Percentiles rank a stretch among this genome's conserved stretches.
Conservation (phyloP, 2,797 vertebrate genomes). For the Periophthalmus magnuspinnatus region DNA sequence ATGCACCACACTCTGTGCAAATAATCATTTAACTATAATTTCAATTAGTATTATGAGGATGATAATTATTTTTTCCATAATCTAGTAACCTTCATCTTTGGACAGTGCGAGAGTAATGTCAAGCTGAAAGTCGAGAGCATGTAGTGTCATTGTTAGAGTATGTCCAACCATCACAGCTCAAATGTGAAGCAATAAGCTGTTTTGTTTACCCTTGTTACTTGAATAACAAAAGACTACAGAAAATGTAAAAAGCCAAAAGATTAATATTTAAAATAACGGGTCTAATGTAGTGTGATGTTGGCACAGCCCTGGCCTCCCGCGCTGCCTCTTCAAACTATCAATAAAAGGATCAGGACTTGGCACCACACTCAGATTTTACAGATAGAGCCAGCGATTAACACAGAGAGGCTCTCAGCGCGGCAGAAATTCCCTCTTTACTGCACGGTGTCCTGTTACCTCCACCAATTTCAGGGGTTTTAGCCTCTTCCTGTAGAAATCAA, state of each 20-base stretch:
- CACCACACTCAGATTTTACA: slow-evolving; percentile 57
- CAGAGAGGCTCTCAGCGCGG: slow-evolving; percentile 82
- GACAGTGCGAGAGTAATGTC: too few species aligned
- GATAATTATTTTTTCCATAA: too few species aligned
- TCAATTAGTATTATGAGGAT: too few species aligned
- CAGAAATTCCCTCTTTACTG: slow-evolving; percentile 84
- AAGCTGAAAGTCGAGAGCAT: too few species aligned
- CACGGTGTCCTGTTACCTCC: slow-evolving; percentile 82
- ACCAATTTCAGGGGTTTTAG: slow-evolving; percentile 87
- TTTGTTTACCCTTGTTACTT: too few species aligned
- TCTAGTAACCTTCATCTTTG: too few species aligned
- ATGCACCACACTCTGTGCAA: too few species aligned
- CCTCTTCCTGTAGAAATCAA: slow-evolving; percentile 93
- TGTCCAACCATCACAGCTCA: too few species aligned
- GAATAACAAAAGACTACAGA: too few species aligned
- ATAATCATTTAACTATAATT: too few species aligned
- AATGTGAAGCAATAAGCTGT: too few species aligned
- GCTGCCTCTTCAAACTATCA: slow-evolving; percentile 50
- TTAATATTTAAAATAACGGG: background rate
- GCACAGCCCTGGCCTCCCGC: slow-evolving; percentile 34
- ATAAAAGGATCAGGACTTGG: slow-evolving; percentile 65
- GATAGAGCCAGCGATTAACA: slow-evolving; percentile 71
- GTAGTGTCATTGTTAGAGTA: too few species aligned
- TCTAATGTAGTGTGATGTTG: slow-evolving; percentile 25
- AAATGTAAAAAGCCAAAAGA: background rate